Evolutionary conservation across 2,797 vertebrate genomes (phyloP), one percentile per base, ranked within the genome.

Genomic region (Lemur catta): DNA sequence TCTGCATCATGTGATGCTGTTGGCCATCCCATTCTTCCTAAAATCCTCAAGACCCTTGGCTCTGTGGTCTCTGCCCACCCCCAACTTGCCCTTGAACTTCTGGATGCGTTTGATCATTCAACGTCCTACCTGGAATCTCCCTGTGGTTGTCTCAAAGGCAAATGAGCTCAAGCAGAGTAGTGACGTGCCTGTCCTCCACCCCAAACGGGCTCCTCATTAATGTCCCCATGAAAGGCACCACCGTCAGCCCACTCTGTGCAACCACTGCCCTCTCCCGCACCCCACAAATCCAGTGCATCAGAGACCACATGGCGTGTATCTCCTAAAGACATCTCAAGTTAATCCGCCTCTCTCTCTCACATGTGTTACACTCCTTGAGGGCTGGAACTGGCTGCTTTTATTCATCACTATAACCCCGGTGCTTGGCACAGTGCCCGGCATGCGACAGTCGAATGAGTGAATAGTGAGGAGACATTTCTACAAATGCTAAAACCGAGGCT

Each of bases 391-490:
- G 33, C 71, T 30, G 13, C n/a, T 46, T 43, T 22, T 22, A 2
- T 7, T 46, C 57, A 2, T n/a, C 26, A 11, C 41, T 33, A 11
- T 38, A 17, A 41, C 41, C 33, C 50, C 6, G 17, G 71, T 22
- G 10, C 57, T 61, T 28, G 18, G 48, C 57, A 55, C 9, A 8
- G 26, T 0, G 7, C 87, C 74, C 7, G 55, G 90, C 55, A 52
- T 13, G 0, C 0, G 6, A 10, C 0, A 61, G 63, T 6, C 2
- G 2, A 76, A 20, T 24, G 65, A 41, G 52, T 7, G 28, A 33
- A 0, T 15, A 46, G 18, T 7, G 8, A 35, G 46, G 2, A 2
- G 14, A 52, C 6, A 15, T n/a, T 12, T 76, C 35, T 35, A 24
- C 57, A 18, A 38, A 50, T 2, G n/a, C 9, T 26, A 41, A 57